Evolutionary conservation across 2,113 vertebrate genomes (phyloP).

Genomic region (Phoenicopterus ruber): DNA sequence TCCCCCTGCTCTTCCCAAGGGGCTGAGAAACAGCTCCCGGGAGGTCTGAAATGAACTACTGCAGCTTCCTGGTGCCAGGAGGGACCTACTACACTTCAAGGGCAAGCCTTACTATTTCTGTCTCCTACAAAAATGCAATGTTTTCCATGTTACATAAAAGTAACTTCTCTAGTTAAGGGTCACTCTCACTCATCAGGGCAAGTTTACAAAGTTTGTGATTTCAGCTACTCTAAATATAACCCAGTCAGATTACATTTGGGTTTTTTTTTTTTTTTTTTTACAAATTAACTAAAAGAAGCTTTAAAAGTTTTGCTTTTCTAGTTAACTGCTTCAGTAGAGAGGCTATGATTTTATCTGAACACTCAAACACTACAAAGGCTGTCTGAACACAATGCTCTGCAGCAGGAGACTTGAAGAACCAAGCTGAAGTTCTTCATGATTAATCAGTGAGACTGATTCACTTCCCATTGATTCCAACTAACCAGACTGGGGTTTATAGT

Average conservation of each 20-base stretch:
- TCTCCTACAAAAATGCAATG: accelerated
- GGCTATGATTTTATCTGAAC: background rate
- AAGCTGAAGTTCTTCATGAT: background rate
- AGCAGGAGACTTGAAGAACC: background rate
- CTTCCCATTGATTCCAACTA: background rate
- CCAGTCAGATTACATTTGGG: accelerated
- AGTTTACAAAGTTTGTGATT: background rate
- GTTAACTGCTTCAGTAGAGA: background rate
- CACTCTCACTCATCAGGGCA: background rate
- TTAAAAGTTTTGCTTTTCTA: no score
- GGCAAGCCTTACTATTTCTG: no score
- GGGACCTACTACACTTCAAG: background rate
- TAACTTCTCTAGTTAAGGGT: background rate
- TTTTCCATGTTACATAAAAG: background rate
- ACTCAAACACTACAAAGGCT: background rate
- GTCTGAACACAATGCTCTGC: background rate
- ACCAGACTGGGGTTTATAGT: accelerated
- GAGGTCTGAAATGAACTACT: background rate
- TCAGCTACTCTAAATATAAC: background rate
- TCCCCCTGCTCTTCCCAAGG: background rate
- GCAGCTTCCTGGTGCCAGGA: background rate
- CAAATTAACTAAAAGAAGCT: background rate
- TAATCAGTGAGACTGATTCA: background rate
- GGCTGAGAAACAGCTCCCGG: background rate
- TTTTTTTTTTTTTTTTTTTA: background rate